A percentile compares a stretch with the other conserved stretches of the same genome.
These are phyloP conservation scores for Dryococelus australis DNA, from an alignment of 2,888 invertebrate species.

Conservation along the genomic window DNA sequence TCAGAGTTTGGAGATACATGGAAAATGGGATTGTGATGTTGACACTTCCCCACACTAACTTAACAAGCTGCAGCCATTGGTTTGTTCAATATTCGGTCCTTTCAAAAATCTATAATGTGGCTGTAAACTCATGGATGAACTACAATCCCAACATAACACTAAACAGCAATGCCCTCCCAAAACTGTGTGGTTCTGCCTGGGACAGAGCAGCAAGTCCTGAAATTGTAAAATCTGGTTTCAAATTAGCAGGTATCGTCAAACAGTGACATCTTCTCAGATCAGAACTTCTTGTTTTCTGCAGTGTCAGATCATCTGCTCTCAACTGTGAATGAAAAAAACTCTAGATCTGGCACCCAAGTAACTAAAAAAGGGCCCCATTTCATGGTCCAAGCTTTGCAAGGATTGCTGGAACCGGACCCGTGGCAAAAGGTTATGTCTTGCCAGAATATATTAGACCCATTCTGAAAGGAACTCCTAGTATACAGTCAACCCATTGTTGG, in stretches of 20 bases:
- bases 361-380: background rate
- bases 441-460: constrained; percentile 18
- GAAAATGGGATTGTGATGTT: background rate
- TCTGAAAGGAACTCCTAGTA: background rate
- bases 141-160: background rate
- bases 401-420: background rate
- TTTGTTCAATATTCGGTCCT: background rate
- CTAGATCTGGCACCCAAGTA: background rate
- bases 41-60: background rate
- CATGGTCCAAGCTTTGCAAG: background rate
- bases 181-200: constrained; percentile 13
- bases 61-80: constrained; percentile 22
- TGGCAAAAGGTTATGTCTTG: constrained; percentile 7
- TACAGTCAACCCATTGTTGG: background rate
- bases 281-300: background rate
- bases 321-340: background rate
- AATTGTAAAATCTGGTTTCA: constrained; percentile 18
- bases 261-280: constrained; percentile 13
- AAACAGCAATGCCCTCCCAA: background rate
- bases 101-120: background rate
- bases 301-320: background rate
- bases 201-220: background rate
- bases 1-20: background rate
- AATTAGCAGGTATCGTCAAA: background rate
- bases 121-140: constrained; percentile 26